Percentiles rank a stretch among this genome's conserved stretches.
These are phyloP conservation scores for Nestor notabilis DNA, from an alignment of 2,113 vertebrate genomes.

Conservation along the genomic window DNA sequence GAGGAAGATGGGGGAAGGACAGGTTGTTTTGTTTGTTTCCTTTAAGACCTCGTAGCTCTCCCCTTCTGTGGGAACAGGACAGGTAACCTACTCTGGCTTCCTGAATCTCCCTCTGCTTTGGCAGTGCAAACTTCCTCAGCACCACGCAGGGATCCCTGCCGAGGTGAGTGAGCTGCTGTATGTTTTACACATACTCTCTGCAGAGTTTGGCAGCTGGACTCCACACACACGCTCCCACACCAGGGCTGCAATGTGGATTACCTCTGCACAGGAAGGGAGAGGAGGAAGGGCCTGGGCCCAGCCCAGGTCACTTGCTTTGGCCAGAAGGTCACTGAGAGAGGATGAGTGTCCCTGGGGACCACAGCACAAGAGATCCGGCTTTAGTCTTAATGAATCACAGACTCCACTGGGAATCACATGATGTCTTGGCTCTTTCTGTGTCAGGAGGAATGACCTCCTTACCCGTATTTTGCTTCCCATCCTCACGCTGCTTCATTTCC, in stretches of 20 bases:
- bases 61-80: background rate
- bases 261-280: background rate
- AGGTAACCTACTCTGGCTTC: background rate
- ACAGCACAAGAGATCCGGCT: background rate
- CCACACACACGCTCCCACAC: accelerated
- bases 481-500: background rate
- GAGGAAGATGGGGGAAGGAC: background rate
- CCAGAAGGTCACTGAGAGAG: background rate
- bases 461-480: slow-evolving; percentile 5
- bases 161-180: accelerated
- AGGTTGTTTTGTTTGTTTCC: background rate
- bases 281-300: background rate
- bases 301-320: background rate
- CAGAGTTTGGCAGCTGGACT: background rate
- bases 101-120: background rate
- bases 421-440: background rate
- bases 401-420: background rate
- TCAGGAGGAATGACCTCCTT: slow-evolving; percentile 6
- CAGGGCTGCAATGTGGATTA: background rate
- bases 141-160: background rate
- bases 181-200: background rate
- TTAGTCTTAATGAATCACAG: background rate
- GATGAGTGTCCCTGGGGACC: background rate
- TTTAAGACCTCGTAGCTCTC: background rate
- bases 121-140: background rate